Base-by-base conservation (phyloP, 2,113 vertebrate genomes). In the Tetrao urogallus region DNA sequence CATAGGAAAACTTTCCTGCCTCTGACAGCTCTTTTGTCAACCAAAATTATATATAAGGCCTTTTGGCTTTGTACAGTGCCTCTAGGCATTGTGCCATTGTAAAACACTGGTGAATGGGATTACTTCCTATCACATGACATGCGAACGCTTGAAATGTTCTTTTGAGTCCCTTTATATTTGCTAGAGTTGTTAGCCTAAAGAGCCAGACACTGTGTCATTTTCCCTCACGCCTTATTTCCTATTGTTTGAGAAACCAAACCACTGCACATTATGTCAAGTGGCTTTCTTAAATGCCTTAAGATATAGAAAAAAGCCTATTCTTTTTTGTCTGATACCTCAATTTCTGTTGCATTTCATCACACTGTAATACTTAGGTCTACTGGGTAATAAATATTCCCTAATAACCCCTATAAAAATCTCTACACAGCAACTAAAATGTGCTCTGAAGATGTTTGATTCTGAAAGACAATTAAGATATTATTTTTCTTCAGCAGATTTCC, bases 141-240 rank as follows among this genome's bases (percentile, higher is more conserved):
- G 85, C 74, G 84, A 74, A 90, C 64, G 84, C 83, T 71, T 91
- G 25, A 72, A 94, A 87, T 75, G 64, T 90, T 92, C 88, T 93
- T 94, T 90, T 87, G 50, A 86, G 80, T 92, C 34, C 38, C 19
- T 56, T 81, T 88, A 66, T 83, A 80, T 88, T 81, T 87, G 72
- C 47, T 77, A 13, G 69, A 74, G 20, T 56, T 91, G 28, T 71
- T 87, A 76, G 71, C 63, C 50, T 91, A 48, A 89, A 79, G 81
- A 88, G 34, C 32, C 81, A 93, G 78, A 60, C 56, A 87, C 42
- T 9, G 0, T 82, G 60, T 61, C 42, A 93, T 91, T 93, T 94
- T 67, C 67, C 57, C 18, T 88, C 56, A 85, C 25, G 67, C n/a
- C 69, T 69, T 80, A 66, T 69, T 87, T 79, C 52, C 64, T 81